phyloP scores from a whole-genome alignment of 2,888 invertebrate species.

The Endomychus coccineus region DNA sequence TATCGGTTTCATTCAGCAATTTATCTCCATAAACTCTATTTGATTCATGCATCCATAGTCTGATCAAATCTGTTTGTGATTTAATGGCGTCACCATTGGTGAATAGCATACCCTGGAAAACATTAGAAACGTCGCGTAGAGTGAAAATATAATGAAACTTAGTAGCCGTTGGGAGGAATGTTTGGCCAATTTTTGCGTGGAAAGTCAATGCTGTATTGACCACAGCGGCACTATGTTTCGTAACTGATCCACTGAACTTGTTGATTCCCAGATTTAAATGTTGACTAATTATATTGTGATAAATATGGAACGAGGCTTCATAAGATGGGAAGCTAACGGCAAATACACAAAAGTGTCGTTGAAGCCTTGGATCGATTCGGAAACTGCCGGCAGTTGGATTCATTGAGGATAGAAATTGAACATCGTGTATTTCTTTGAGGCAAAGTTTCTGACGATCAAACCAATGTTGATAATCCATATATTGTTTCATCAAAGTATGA shows the following conservation, averaged over 20 bases:
- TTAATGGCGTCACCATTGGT: conserved; percentile 63
- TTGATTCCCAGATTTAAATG: conserved; percentile 59
- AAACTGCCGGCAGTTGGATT: conserved; percentile 95
- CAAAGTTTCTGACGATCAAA: conserved; percentile 82
- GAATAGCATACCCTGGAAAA: conserved; percentile 88
- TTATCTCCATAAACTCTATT: conserved; percentile 88
- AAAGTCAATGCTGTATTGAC: conserved; percentile 67
- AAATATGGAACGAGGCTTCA: conserved; percentile 78
- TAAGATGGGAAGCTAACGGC: conserved; percentile 79
- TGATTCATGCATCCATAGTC: conserved; percentile 87
- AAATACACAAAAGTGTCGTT: conserved; percentile 81
- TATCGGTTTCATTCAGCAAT: conserved; percentile 70
- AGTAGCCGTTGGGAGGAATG: conserved; percentile 85
- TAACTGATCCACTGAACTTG: conserved; percentile 57
- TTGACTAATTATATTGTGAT: conserved; percentile 72
- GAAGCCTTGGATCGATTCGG: conserved; percentile 83
- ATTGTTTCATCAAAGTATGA: conserved; percentile 86
- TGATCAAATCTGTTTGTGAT: conserved; percentile 60
- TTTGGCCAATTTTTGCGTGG: conserved; percentile 65
- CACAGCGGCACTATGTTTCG: conserved; percentile 53
- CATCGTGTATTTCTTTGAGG: conserved; percentile 85
- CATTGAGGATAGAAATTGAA: conserved; percentile 93
- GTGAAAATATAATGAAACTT: conserved; percentile 96
- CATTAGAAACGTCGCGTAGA: conserved; percentile 83
- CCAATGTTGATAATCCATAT: conserved; percentile 93